Evolutionary conservation across 2,113 vertebrate species (phyloP).

Genomic region (Cinclus cinclus): DNA sequence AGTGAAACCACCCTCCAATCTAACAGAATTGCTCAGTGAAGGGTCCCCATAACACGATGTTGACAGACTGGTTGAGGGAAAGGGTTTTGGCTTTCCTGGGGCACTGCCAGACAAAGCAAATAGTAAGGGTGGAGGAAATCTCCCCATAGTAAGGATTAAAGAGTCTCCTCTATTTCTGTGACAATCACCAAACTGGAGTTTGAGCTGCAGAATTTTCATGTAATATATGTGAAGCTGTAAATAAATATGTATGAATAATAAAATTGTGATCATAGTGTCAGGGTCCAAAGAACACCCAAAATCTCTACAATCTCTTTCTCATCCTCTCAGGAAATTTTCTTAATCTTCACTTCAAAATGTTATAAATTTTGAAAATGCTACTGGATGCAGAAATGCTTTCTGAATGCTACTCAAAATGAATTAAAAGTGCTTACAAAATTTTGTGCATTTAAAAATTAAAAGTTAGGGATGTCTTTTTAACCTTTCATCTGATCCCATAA

Average conservation of each 20-base stretch:
- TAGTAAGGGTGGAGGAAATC: accelerated
- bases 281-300: background rate
- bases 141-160: background rate
- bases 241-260: background rate
- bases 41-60: background rate
- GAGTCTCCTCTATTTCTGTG: background rate
- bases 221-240: background rate
- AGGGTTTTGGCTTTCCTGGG: background rate
- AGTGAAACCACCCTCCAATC: background rate
- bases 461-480: background rate
- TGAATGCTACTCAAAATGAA: background rate
- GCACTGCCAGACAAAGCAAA: background rate
- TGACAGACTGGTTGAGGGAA: background rate
- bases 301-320: background rate
- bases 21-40: background rate
- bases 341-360: background rate
- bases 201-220: background rate
- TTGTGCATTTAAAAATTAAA: background rate
- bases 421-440: background rate
- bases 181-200: background rate
- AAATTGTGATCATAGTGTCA: background rate
- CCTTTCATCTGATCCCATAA: background rate
- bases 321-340: background rate
- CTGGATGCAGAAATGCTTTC: background rate
- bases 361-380: background rate